phyloP scores from a whole-genome alignment of 1,140 invertebrate species.

The Drosophila subpulchrella region DNA sequence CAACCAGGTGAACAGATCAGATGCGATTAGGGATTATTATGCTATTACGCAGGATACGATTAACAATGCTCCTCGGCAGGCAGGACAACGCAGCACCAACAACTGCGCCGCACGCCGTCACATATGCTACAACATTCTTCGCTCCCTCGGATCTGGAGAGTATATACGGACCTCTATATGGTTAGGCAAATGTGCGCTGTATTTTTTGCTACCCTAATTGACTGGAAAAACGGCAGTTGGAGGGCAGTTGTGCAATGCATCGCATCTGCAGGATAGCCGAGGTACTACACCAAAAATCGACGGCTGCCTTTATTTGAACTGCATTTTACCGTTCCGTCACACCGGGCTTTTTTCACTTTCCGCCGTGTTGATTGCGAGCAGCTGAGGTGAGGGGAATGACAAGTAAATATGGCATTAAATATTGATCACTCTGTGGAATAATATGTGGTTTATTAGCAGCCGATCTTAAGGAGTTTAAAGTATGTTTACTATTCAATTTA shows the following conservation, averaged over 20 bases:
- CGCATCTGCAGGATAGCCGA: constrained; percentile 65
- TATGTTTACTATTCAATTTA: not conserved
- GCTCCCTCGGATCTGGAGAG: constrained; percentile 9
- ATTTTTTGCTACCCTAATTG: constrained; percentile 81
- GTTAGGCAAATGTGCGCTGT: constrained; percentile 71
- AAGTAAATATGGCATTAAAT: constrained; percentile 29
- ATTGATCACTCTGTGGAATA: constrained; percentile 18
- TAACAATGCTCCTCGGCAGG: constrained; percentile 67
- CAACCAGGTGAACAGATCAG: constrained; percentile 81
- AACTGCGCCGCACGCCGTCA: constrained; percentile 77
- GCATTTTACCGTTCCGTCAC: constrained; percentile 71
- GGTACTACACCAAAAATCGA: constrained; percentile 13
- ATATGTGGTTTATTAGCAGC: not conserved
- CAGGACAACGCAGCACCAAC: constrained; percentile 29
- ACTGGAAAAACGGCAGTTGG: constrained; percentile 61
- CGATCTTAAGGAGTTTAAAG: not conserved
- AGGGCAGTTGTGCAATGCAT: constrained; percentile 21
- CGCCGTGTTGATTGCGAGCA: constrained; percentile 68
- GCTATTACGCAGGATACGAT: constrained; percentile 83
- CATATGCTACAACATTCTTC: constrained; percentile 65
- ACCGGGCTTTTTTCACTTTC: constrained; percentile 58
- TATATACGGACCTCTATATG: constrained; percentile 5
- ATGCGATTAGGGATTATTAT: constrained; percentile 83
- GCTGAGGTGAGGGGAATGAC: constrained; percentile 41
- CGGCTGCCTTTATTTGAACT: constrained; percentile 76